Conservation (phyloP, 2,113 vertebrate species). For the Hyla sarda region DNA sequence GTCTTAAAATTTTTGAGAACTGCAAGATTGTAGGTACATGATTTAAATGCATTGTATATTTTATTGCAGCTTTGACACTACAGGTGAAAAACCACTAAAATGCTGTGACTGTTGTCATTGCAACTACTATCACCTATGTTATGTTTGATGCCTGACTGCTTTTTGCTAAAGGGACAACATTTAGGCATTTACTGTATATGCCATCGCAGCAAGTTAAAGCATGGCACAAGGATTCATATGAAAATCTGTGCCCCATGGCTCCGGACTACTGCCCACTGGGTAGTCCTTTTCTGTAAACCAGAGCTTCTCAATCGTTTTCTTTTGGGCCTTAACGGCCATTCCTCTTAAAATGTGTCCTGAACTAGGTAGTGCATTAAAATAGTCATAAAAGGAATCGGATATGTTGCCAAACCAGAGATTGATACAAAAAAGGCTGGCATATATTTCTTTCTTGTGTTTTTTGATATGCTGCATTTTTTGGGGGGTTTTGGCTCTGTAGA, state of each 20-base stretch:
- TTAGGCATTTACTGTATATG: background rate
- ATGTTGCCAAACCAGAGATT: no score
- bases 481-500: no score
- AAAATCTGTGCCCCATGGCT: no score
- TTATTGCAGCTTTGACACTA: background rate
- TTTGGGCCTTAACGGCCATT: no score
- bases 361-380: no score
- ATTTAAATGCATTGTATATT: background rate
- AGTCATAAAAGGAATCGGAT: no score
- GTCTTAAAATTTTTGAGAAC: background rate
- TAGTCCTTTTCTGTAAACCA: no score
- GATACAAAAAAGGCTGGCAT: background rate
- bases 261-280: no score
- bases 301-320: no score
- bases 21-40: background rate
- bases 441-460: background rate
- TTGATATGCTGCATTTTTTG: background rate
- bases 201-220: background rate
- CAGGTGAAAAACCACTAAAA: background rate
- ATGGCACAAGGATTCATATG: background rate
- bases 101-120: slow-evolving; percentile 7
- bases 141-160: background rate
- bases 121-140: background rate
- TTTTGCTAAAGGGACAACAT: background rate
- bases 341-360: no score